Percentiles rank a stretch among this genome's conserved stretches.
These are phyloP conservation scores for Achroia grisella DNA, from an alignment of 1,140 invertebrate species.

Conservation along the genomic window DNA sequence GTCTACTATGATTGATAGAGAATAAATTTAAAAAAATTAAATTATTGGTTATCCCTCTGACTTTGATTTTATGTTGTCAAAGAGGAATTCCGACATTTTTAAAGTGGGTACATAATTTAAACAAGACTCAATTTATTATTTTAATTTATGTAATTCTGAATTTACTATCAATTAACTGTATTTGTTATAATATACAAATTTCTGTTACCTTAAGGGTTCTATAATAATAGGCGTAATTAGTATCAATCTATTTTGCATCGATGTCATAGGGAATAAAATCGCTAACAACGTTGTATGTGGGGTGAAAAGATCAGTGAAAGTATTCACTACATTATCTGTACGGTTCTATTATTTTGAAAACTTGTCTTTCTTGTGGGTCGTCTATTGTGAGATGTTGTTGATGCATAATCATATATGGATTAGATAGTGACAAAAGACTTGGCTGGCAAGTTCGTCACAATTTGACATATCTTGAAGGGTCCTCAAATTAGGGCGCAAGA, in stretches of 20 bases:
- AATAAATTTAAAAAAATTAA: no score
- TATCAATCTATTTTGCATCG: slow-evolving; percentile 30
- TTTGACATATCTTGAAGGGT: slow-evolving; percentile 48
- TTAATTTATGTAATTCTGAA: no score
- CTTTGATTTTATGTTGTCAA: no score
- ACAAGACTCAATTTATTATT: no score
- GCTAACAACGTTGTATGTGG: slow-evolving; percentile 31
- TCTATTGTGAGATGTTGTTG: slow-evolving; percentile 46
- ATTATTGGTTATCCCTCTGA: no score
- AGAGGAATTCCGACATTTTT: no score
- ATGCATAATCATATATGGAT: slow-evolving; percentile 59
- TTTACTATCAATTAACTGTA: neutral
- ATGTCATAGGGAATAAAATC: slow-evolving; percentile 34
- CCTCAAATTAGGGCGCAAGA: slow-evolving; percentile 23
- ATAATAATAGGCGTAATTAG: slow-evolving; percentile 38
- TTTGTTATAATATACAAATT: neutral
- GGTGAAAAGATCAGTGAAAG: slow-evolving; percentile 56
- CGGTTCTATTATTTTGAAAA: slow-evolving; percentile 55
- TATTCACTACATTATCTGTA: slow-evolving; percentile 33
- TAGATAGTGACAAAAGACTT: slow-evolving; percentile 48
- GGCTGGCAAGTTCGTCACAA: slow-evolving; percentile 47
- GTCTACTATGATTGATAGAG: no score
- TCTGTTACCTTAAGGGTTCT: neutral
- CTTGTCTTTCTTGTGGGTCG: slow-evolving; percentile 51
- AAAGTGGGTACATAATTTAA: no score